Evolutionary conservation across 2,797 vertebrate genomes (phyloP), one percentile per base, ranked within the genome.

Genomic region (Todus mexicanus): DNA sequence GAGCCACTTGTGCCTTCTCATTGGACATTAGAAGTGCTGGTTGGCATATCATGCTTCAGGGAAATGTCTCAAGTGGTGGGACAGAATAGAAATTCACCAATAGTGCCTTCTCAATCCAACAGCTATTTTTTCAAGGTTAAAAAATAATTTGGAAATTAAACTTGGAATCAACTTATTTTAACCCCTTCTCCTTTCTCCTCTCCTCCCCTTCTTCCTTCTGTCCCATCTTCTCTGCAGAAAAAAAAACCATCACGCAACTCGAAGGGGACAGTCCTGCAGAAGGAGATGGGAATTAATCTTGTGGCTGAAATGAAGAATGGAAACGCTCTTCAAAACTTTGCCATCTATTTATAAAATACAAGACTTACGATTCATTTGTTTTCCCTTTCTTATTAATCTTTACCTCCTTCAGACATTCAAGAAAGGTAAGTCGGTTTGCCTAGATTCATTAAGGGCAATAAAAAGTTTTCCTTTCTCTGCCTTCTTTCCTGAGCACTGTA

Each of bases 251-350:
- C 5, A 2, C 1, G 2, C 11, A 78, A 2, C 33, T 92, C n/a
- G 29, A 68, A 12, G 11, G 23, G 35, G 35, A 61, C 42, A 61
- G 35, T 78, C 38, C 50, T 84, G 33, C 42, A 37, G 42, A 68
- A 89, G 10, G 25, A 76, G 19, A 26, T 76, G 42, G 26, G 20
- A 87, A 87, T 84, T 79, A 91, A 84, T 91, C 56, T 87, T 79
- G 23, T 45, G 51, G 70, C 35, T 73, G 81, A 89, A 87, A 87
- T 76, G 51, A 84, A 38, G 89, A 72, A 92, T 66, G 70, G 60
- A 89, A 66, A 93, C 76, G 78, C 91, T 90, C 89, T 92, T 79
- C 60, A 84, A 82, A 95, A 90, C n/a, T 82, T 81, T 82, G 38
- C 26, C 11, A n/a, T 84, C 56, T 66, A 66, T 82, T 92, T 92